phyloP scores from a whole-genome alignment of 2,888 invertebrate genomes.

The Drosophila borealis region DNA sequence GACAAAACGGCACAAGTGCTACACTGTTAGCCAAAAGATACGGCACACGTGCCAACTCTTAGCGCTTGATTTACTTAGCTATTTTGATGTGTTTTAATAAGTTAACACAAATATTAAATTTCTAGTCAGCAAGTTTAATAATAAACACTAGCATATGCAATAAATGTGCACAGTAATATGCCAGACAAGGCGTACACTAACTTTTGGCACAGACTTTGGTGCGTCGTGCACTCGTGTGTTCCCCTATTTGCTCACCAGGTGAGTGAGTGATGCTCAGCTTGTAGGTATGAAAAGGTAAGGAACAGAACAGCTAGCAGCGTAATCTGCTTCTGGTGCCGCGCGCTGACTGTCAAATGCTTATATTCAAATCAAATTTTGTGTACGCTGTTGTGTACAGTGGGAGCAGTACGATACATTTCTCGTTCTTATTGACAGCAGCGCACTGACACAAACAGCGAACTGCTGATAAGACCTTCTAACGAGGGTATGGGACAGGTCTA shows the following conservation, averaged over 20 bases:
- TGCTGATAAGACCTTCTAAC: constrained; percentile 50
- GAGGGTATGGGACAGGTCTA: constrained; percentile 53
- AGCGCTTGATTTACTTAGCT: constrained; percentile 3
- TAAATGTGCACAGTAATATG: neutral
- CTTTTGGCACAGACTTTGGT: constrained; percentile 58
- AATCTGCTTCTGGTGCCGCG: constrained; percentile 54
- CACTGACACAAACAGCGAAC: constrained; percentile 37
- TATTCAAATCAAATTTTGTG: constrained; percentile 73
- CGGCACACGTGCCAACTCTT: constrained; percentile 37
- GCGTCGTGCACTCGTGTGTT: constrained; percentile 59
- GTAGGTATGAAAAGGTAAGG: constrained; percentile 65
- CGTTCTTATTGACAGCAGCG: constrained; percentile 41
- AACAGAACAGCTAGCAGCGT: constrained; percentile 57
- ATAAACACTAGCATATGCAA: neutral
- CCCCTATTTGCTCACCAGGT: constrained; percentile 70
- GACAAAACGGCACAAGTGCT: constrained; percentile 77
- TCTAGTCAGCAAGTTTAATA: neutral
- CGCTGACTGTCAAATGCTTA: constrained; percentile 67
- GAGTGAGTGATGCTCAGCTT: constrained; percentile 75
- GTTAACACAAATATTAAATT: neutral
- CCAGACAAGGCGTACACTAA: constrained; percentile 26
- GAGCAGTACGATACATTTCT: constrained; percentile 40
- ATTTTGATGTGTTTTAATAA: neutral
- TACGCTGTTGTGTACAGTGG: constrained; percentile 55
- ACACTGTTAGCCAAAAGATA: constrained; percentile 62